These are phyloP conservation scores for Melopsittacus undulatus DNA, from an alignment of 2,797 vertebrate species.

Conservation along the genomic window DNA sequence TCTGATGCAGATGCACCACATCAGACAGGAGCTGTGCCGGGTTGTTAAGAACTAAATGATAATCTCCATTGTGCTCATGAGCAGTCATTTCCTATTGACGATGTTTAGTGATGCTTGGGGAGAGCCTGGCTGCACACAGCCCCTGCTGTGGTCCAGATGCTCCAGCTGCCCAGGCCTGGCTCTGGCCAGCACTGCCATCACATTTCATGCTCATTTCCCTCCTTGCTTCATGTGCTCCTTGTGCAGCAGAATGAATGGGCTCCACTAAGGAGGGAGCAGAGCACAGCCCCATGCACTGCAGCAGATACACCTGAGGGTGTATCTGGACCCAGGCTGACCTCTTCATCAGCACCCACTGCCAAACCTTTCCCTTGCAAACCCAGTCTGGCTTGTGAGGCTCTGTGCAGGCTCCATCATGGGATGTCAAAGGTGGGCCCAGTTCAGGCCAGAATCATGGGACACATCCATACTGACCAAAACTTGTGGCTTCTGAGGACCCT, in stretches of 20 bases:
- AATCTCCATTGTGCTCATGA: constrained; percentile 49
- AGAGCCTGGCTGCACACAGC: neutral
- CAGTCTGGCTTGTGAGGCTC: neutral
- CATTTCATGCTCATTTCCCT: neutral
- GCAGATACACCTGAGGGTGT: rapidly evolving
- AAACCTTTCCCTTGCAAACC: neutral
- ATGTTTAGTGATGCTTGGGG: neutral
- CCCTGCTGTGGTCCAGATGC: neutral
- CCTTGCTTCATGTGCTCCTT: neutral
- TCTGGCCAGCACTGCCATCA: neutral
- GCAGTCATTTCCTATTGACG: constrained; percentile 30
- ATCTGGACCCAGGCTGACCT: neutral
- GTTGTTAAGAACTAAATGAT: neutral
- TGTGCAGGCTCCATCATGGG: rapidly evolving
- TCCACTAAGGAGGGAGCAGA: neutral
- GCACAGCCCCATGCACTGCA: neutral
- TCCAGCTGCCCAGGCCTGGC: neutral
- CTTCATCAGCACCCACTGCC: rapidly evolving
- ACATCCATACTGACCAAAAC: rapidly evolving
- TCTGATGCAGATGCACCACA: constrained; percentile 51
- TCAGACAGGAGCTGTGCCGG: constrained; percentile 40
- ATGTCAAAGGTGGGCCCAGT: rapidly evolving
- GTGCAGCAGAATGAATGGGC: neutral
- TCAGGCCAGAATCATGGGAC: rapidly evolving
- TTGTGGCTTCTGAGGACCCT: neutral